Base-by-base conservation (phyloP, 37 sponge, comb jelly and placozoan species). In the Agelas oroides region DNA sequence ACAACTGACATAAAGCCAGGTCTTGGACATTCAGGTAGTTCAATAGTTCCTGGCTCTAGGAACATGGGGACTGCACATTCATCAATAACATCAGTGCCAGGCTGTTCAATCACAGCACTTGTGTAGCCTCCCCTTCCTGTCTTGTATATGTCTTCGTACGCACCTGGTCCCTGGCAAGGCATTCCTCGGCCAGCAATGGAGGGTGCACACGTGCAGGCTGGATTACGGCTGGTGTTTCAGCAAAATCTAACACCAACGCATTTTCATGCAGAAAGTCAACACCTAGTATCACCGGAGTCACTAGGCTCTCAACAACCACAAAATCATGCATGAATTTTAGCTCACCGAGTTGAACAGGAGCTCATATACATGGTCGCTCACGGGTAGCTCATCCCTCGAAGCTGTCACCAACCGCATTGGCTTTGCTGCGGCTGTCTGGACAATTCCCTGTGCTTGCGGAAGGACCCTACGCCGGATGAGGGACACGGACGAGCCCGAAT, bases 211-310 rank as follows among this genome's bases (percentile, higher is more conserved):
- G 64, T 61, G 13, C 36, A 32, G 24, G 66, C 31, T 30, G 32
- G 70, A 57, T 41, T 18, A 33, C 28, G 17, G n/a, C 28, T 24
- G 70, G 30, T 57, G 34, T 55, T 75, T 56, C 15, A 74, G 52
- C 24, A 74, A 27, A 18, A 84, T 19, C 1, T n/a, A n/a, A n/a
- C n/a, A n/a, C n/a, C n/a, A n/a, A n/a, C n/a, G n/a, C n/a, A n/a
- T n/a, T n/a, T n/a, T n/a, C n/a, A n/a, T n/a, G n/a, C n/a, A n/a
- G n/a, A n/a, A 85, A 91, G 65, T 91, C 86, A 37, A 85, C 61
- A 54, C 91, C 82, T 17, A 85, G 70, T 53, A 91, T 91, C 24
- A 81, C 77, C 28, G 55, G 83, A 21, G 71, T 59, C 14, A 91
- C 63, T 31, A 91, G 60, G 27, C 33, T 61, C 3, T 78, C 24